A percentile compares a stretch with the other conserved stretches of the same genome.
Evolutionary conservation across 2,797 vertebrate species (phyloP).

Genomic region (Megaceryle alcyon): DNA sequence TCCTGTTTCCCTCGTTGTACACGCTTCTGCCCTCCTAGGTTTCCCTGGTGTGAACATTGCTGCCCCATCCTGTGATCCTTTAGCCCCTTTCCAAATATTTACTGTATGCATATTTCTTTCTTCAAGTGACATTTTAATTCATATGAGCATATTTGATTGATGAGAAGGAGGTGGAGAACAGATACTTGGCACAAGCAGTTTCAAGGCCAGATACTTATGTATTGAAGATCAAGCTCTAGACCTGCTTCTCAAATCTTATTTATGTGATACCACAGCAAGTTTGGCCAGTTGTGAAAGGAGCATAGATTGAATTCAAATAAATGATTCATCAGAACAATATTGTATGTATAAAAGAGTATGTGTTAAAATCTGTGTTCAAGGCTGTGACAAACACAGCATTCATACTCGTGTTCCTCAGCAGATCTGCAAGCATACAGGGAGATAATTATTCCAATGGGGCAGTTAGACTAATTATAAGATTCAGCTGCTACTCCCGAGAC

Average conservation of each 20-base stretch:
- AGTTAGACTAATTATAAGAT: background rate
- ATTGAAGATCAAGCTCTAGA: background rate
- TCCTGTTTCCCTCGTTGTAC: slow-evolving; percentile 18
- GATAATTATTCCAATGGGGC: background rate
- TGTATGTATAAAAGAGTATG: background rate
- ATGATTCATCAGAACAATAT: background rate
- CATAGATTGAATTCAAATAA: background rate
- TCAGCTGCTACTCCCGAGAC: background rate
- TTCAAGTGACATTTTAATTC: slow-evolving; percentile 16
- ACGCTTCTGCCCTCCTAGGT: background rate
- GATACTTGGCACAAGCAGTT: background rate
- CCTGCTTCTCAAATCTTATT: background rate
- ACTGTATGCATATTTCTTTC: background rate
- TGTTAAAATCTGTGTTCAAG: background rate
- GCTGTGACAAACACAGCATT: background rate
- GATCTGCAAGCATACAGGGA: background rate
- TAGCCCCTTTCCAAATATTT: slow-evolving; percentile 2
- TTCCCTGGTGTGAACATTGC: background rate
- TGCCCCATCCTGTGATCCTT: background rate
- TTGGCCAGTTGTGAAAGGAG: background rate
- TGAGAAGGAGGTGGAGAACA: background rate
- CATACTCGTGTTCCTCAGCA: background rate
- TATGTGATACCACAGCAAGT: background rate
- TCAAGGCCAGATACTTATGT: background rate
- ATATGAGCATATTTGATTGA: background rate